Conservation (phyloP, 2,888 invertebrate genomes). For the Polydrusus tereticollis region DNA sequence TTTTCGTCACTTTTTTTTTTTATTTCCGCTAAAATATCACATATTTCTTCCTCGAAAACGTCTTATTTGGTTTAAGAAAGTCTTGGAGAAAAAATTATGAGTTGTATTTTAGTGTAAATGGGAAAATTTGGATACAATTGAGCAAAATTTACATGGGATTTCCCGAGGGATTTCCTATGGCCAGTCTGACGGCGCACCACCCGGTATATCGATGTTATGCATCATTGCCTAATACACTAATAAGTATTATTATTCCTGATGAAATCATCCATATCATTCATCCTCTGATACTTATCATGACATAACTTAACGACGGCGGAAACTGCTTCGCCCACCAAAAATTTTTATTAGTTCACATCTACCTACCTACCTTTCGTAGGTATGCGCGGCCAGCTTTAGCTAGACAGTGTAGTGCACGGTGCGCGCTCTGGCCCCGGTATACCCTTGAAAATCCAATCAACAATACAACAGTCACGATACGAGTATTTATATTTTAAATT, state of each 20-base stretch:
- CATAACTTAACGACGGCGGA: background rate
- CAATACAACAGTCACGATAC: background rate
- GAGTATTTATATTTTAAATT: no score
- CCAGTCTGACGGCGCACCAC: no score
- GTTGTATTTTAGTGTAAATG: no score
- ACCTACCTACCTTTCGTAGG: constrained; percentile 17
- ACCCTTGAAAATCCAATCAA: constrained; percentile 15
- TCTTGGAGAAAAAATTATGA: no score
- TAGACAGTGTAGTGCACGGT: constrained; percentile 14
- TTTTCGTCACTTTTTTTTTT: no score
- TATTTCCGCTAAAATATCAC: no score
- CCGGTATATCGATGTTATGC: no score
- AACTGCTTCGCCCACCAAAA: constrained; percentile 4
- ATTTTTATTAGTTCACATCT: constrained; percentile 12
- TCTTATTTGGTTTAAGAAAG: no score
- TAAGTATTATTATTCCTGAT: background rate
- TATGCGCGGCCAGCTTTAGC: background rate
- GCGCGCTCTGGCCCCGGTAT: background rate
- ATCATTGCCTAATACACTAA: background rate
- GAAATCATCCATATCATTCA: constrained; percentile 5
- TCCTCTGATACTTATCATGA: background rate
- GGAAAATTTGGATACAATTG: no score
- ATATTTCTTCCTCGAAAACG: no score
- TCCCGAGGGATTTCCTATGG: no score
- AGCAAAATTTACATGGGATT: no score